These are phyloP conservation scores for Sebastes iracundus DNA, from an alignment of 2,797 vertebrate genomes.

Conservation along the genomic window DNA sequence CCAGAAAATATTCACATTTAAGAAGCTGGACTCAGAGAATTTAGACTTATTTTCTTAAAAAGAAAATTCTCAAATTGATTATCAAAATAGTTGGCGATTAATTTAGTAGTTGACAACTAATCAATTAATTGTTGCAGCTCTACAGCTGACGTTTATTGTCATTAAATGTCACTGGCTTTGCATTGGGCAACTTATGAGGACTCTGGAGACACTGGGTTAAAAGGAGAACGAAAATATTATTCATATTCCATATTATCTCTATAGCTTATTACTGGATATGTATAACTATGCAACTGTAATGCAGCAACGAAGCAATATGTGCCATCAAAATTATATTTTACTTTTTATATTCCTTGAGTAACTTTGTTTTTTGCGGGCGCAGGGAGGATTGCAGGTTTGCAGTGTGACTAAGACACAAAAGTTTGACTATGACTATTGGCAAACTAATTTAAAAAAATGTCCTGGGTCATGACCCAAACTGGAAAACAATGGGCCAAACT, in stretches of 20 bases:
- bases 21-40: too few species aligned
- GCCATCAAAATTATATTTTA: background rate
- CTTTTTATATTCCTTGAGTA: background rate
- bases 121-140: too few species aligned
- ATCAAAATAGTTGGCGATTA: too few species aligned
- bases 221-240: background rate
- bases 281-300: background rate
- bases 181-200: background rate
- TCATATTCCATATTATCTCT: background rate
- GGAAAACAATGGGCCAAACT: constrained; percentile 8
- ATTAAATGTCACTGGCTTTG: background rate
- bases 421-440: background rate
- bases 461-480: background rate
- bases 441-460: background rate
- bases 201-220: background rate
- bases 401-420: too few species aligned
- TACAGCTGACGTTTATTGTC: background rate
- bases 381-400: background rate
- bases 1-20: too few species aligned
- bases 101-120: too few species aligned
- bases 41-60: too few species aligned
- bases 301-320: background rate
- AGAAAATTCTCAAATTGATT: too few species aligned
- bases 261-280: background rate
- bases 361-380: too few species aligned